Evolutionary conservation across 2,797 vertebrate genomes (phyloP).

Genomic region (Choloepus didactylus): DNA sequence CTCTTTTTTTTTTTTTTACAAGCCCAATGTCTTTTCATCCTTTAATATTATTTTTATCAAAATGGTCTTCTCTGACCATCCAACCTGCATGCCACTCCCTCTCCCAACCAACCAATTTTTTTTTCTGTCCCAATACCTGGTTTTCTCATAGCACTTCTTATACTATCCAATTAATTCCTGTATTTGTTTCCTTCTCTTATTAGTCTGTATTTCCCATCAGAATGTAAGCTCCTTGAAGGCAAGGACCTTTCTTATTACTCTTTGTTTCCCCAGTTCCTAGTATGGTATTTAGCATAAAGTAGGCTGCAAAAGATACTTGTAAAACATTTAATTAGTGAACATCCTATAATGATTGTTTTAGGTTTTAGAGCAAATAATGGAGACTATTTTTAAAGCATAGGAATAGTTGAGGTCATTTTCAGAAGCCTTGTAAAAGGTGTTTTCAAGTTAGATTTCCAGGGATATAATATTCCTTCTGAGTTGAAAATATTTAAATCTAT

Average conservation of each 20-base stretch:
- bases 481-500: background rate
- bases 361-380: background rate
- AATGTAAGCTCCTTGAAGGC: background rate
- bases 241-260: background rate
- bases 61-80: background rate
- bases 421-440: slow-evolving; percentile 32
- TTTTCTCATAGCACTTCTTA: background rate
- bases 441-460: slow-evolving; percentile 16
- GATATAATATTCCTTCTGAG: background rate
- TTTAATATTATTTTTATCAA: background rate
- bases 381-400: slow-evolving; percentile 5
- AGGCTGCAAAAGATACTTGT: background rate
- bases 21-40: background rate
- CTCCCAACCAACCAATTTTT: background rate
- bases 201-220: background rate
- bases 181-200: background rate
- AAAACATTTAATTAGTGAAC: background rate
- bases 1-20: background rate
- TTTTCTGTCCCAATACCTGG: background rate
- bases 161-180: background rate
- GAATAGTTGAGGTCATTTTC: slow-evolving; percentile 10
- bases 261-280: background rate
- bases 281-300: background rate
- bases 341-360: background rate
- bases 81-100: background rate